A percentile compares a stretch with the other conserved stretches of the same genome.
Conservation (phyloP, 2,113 vertebrate genomes). For the Athene noctua region DNA sequence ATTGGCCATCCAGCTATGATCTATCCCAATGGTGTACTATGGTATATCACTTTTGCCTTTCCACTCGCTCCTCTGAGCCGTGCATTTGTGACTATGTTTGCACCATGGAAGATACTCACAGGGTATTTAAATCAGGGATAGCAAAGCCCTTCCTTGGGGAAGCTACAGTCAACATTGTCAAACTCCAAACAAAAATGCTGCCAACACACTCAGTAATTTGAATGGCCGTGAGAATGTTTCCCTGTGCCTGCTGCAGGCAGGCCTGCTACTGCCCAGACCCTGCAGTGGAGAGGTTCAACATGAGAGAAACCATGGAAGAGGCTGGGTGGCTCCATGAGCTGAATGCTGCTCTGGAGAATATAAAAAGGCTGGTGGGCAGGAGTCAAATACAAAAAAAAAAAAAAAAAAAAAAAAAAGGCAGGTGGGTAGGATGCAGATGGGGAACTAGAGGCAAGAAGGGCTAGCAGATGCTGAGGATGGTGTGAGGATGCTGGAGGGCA, state of each 20-base stretch:
- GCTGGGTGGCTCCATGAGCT: not conserved
- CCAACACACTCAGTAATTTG: not conserved
- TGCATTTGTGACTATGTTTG: not conserved
- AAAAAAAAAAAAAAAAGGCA: not conserved
- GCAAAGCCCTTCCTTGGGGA: not conserved
- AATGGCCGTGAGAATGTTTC: not conserved
- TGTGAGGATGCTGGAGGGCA: not conserved
- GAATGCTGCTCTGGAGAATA: not conserved
- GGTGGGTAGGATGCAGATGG: not conserved
- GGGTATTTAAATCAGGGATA: not conserved
- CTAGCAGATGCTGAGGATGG: not conserved
- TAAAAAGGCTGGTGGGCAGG: not conserved
- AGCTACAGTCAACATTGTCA: not conserved
- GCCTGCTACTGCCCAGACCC: not conserved
- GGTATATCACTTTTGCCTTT: not conserved
- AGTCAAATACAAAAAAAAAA: not conserved
- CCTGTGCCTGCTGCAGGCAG: not conserved
- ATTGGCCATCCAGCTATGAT: not conserved
- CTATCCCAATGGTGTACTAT: not conserved
- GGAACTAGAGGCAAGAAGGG: not conserved
- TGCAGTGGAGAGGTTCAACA: accelerated
- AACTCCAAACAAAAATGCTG: not conserved
- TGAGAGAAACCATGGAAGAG: not conserved
- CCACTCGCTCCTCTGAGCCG: not conserved
- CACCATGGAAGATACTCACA: not conserved